phyloP scores from a whole-genome alignment of 1,140 invertebrate species.

The Wasmannia auropunctata region DNA sequence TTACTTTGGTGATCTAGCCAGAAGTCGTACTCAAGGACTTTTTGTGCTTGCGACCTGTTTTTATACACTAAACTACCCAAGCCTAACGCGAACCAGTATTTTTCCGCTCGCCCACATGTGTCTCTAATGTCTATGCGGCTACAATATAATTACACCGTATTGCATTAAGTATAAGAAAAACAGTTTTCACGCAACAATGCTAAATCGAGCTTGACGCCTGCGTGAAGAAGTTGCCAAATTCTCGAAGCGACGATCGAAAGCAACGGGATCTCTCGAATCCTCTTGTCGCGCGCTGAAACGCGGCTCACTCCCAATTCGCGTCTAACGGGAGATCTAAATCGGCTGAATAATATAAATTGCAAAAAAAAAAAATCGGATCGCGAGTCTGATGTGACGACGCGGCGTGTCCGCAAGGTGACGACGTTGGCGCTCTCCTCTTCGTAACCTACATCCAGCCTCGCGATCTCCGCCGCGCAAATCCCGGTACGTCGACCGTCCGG shows the following conservation, averaged over 20 bases:
- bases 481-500: conserved; percentile 68
- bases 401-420: neutral
- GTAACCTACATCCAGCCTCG: conserved; percentile 62
- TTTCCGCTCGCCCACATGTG: neutral
- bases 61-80: neutral
- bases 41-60: neutral
- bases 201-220: neutral
- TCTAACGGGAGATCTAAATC: conserved; percentile 50
- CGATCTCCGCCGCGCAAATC: conserved; percentile 58
- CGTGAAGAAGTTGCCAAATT: neutral
- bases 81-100: neutral
- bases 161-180: neutral
- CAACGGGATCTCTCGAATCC: neutral
- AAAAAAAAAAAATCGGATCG: conserved; percentile 23
- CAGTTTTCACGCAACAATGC: neutral
- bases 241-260: neutral
- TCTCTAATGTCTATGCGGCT: neutral
- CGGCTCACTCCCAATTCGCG: neutral
- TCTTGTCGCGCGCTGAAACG: neutral
- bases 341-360: conserved; percentile 23
- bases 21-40: neutral
- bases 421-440: conserved; percentile 26
- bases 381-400: neutral
- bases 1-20: neutral
- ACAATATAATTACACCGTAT: neutral